Percentiles rank a stretch among this genome's conserved stretches.
Evolutionary conservation across 2,888 invertebrate species (phyloP).

Genomic region (Thereva unica): DNA sequence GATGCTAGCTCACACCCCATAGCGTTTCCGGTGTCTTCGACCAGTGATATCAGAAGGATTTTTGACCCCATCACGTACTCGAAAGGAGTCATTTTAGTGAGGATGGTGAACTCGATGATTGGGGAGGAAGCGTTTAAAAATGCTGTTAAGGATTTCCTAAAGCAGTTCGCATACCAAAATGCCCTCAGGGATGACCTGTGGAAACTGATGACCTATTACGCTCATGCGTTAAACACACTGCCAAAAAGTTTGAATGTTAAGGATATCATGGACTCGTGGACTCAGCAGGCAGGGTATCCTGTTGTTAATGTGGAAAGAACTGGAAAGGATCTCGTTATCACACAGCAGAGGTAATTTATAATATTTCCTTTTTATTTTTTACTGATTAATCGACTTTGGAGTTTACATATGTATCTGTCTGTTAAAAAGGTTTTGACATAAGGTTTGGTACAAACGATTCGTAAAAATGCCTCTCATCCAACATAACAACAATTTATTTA

Average conservation of each 20-base stretch:
- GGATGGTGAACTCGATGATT: conserved; percentile 73
- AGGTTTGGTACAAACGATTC: too few species aligned
- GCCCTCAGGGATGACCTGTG: conserved; percentile 71
- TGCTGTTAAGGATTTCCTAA: conserved; percentile 62
- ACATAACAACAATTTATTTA: too few species aligned
- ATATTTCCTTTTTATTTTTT: neutral
- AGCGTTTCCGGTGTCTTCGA: conserved; percentile 65
- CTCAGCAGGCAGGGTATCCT: conserved; percentile 70
- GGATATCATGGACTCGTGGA: conserved; percentile 71
- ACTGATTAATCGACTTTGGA: too few species aligned
- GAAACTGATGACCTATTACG: conserved; percentile 65
- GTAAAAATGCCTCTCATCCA: too few species aligned
- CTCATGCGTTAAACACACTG: conserved; percentile 55
- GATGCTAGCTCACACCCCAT: conserved; percentile 69
- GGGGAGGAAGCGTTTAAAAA: conserved; percentile 65
- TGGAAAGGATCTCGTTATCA: conserved; percentile 49
- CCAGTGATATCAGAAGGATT: conserved; percentile 67
- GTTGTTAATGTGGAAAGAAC: conserved; percentile 63
- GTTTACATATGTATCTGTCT: too few species aligned
- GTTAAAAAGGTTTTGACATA: too few species aligned
- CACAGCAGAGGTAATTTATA: conserved; percentile 49
- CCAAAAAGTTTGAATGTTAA: conserved; percentile 60
- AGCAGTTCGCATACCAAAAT: conserved; percentile 62
- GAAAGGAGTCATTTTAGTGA: conserved; percentile 72
- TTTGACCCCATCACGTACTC: conserved; percentile 75